These are phyloP conservation scores for Thunnus maccoyii DNA, from an alignment of 2,113 vertebrate genomes.

Conservation along the genomic window DNA sequence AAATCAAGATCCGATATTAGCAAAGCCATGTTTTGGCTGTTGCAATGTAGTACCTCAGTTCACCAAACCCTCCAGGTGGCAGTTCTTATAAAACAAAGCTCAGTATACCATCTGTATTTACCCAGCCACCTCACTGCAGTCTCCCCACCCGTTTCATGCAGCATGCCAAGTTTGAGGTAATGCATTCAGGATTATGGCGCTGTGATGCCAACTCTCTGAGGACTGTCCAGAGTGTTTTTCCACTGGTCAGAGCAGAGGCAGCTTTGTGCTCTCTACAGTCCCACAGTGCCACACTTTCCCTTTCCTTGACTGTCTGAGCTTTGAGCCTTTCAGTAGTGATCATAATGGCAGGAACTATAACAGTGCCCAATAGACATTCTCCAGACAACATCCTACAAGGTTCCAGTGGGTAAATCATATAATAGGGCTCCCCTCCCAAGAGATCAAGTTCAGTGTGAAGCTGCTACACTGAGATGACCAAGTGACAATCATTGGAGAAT, in stretches of 20 bases:
- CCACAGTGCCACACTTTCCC: background rate
- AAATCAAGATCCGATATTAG: slow-evolving; percentile 28
- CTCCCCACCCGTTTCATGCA: background rate
- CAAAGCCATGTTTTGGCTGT: background rate
- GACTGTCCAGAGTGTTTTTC: slow-evolving; percentile 8
- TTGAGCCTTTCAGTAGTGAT: slow-evolving; percentile 35
- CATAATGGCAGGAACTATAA: slow-evolving; percentile 27
- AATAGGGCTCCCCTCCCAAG: slow-evolving; percentile 30
- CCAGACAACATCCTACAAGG: slow-evolving; percentile 35
- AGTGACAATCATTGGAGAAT: background rate
- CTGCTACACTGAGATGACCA: background rate
- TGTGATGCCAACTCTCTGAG: slow-evolving; percentile 17
- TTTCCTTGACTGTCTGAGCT: slow-evolving; percentile 25
- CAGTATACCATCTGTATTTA: slow-evolving; percentile 27
- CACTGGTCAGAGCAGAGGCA: slow-evolving; percentile 2
- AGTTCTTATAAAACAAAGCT: slow-evolving; percentile 12
- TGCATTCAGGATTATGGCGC: slow-evolving; percentile 30
- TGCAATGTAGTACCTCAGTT: background rate
- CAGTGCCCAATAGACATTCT: slow-evolving; percentile 30
- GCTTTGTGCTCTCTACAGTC: slow-evolving; percentile 12
- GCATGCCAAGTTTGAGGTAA: slow-evolving; percentile 31
- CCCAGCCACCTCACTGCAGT: background rate
- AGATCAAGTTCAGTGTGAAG: slow-evolving; percentile 26
- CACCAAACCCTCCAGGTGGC: background rate
- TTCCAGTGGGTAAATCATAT: slow-evolving; percentile 44